Evolutionary conservation across 2,797 vertebrate species (phyloP), one percentile per base, ranked within the genome.

Genomic region (Sebastes umbrosus): DNA sequence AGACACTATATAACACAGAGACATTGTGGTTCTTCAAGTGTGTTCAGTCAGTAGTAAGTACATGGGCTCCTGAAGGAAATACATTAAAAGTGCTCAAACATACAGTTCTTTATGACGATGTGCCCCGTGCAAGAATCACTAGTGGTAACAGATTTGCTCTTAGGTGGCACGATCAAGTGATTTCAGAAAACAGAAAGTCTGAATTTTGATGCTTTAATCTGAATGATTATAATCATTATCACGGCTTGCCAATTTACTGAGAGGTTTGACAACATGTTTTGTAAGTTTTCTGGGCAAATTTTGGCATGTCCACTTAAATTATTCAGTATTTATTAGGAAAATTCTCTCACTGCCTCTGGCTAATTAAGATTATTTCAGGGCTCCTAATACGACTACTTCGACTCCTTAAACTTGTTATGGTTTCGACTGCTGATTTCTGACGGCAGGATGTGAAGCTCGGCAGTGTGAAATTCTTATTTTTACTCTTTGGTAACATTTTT

Each of bases 21-120:
- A 80, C 36, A 58, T 43, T 3, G 52, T 58, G 78, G 20, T 76
- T 82, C 27, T 89, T 88, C 87, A 90, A 92, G 88, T 86, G 73
- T 82, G 43, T 84, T 89, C 87, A 87, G 87, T 90, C 79, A 90
- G 82, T 83, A 80, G 85, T 86, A 83, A 25, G 69, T 36, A 77
- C 52, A 69, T 3, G 4, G n/a, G 27, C 32, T 77, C 43, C 71
- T 69, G 27, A 8, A 67, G 54, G 72, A 84, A 77, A 73, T 24
- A 79, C 82, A 78, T 74, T 54, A 27, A 87, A 90, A 90, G 80
- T 87, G 86, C 80, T 85, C 11, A 27, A 77, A 86, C 75, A 43
- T 55, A 75, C 65, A 31, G 6, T 66, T 76, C 11, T 18, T 59
- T 31, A 69, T 69, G 71, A 78, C 69, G 46, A 79, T 9, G 2